Conservation (phyloP, 2,113 vertebrate species). For the Cepphus grylle region DNA sequence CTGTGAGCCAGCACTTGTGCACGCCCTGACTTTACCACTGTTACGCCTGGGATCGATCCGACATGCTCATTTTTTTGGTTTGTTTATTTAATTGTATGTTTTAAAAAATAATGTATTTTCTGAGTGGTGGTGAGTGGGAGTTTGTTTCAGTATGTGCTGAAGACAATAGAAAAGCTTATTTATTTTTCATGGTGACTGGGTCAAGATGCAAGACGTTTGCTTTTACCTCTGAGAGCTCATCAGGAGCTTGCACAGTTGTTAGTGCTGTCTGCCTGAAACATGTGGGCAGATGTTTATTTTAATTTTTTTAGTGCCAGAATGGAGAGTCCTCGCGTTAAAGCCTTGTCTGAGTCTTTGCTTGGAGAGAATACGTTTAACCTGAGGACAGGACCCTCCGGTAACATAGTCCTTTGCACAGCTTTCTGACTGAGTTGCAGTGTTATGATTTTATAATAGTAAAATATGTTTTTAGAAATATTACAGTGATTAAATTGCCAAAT, state of each 20-base stretch:
- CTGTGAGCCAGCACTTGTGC: rapidly evolving
- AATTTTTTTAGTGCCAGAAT: background rate
- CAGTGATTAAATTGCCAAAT: constrained; percentile 45
- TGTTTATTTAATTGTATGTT: background rate
- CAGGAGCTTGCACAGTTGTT: background rate
- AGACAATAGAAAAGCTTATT: background rate
- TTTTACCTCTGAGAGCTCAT: background rate
- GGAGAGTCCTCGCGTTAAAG: background rate
- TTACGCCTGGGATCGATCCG: background rate
- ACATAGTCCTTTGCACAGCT: background rate
- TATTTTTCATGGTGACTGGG: background rate
- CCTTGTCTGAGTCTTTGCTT: background rate
- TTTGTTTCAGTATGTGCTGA: background rate
- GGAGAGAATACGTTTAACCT: background rate
- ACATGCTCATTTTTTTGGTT: background rate
- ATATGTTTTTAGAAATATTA: constrained; percentile 23
- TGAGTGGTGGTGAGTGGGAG: background rate
- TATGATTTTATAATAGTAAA: background rate
- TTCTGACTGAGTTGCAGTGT: background rate
- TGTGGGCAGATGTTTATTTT: background rate
- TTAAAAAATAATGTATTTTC: background rate
- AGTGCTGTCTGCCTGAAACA: background rate
- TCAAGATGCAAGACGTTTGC: background rate
- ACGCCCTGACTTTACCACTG: background rate
- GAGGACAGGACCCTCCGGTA: background rate